These are phyloP conservation scores for Vanessa cardui DNA, from an alignment of 2,888 invertebrate genomes.

Conservation along the genomic window DNA sequence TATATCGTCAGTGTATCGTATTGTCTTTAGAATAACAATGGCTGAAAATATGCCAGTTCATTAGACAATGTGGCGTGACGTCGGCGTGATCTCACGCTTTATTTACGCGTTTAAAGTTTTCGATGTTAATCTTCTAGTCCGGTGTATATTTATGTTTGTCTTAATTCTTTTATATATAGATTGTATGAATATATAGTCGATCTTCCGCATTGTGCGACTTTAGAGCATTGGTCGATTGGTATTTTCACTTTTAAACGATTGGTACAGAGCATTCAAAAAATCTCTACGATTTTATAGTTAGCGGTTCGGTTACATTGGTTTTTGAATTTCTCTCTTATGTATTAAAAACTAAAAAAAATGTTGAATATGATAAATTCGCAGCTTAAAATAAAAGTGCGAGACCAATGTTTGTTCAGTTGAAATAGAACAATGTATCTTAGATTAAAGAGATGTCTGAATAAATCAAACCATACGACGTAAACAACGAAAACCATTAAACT, in stretches of 20 bases:
- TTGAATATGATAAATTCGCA: too few relatives aligned
- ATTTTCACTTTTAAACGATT: too few relatives aligned
- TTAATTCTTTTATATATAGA: not conserved
- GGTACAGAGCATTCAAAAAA: too few relatives aligned
- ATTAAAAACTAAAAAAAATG: too few relatives aligned
- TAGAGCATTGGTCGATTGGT: not conserved
- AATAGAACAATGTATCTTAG: conserved; percentile 8
- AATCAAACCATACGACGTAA: conserved; percentile 4
- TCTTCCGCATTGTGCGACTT: not conserved
- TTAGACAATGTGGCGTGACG: conserved; percentile 29
- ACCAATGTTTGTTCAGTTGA: conserved; percentile 10
- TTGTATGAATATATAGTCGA: not conserved
- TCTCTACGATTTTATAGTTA: too few relatives aligned
- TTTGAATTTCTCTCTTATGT: too few relatives aligned
- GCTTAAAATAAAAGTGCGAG: not conserved
- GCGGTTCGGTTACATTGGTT: too few relatives aligned
- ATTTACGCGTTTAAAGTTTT: conserved; percentile 45
- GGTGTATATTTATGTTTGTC: conserved; percentile 7
- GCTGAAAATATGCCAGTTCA: conserved; percentile 29
- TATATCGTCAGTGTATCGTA: conserved; percentile 8
- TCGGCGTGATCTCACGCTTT: conserved; percentile 50
- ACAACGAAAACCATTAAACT: conserved; percentile 7
- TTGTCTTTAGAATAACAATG: conserved; percentile 26
- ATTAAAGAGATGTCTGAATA: conserved; percentile 1
- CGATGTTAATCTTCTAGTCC: conserved; percentile 29